phyloP scores from a whole-genome alignment of 2,888 invertebrate genomes.

The Cephalotes varians region DNA sequence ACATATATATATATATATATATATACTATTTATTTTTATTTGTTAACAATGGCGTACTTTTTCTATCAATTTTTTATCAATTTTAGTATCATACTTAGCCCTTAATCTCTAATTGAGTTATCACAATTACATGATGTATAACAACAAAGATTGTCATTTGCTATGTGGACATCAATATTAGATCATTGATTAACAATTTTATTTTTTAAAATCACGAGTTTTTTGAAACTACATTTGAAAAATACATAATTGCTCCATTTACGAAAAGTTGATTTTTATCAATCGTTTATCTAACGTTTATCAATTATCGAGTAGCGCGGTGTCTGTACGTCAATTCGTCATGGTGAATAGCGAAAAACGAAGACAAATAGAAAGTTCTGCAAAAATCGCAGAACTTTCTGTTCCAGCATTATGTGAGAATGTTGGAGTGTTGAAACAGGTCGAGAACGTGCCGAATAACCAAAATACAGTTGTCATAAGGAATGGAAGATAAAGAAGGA shows the following conservation, averaged over 20 bases:
- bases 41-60: background rate
- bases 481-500: background rate
- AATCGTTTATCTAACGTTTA: background rate
- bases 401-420: background rate
- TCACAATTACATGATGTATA: background rate
- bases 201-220: background rate
- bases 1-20: background rate
- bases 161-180: background rate
- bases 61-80: too few relatives aligned
- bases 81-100: background rate
- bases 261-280: background rate
- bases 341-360: background rate
- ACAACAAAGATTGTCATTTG: background rate
- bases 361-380: slow-evolving; percentile 51
- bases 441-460: slow-evolving; percentile 66
- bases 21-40: too few relatives aligned
- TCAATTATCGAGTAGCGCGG: slow-evolving; percentile 26
- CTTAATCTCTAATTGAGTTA: background rate
- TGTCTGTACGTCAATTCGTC: background rate
- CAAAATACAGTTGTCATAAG: slow-evolving; percentile 44
- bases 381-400: background rate
- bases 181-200: background rate
- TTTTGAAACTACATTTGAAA: background rate
- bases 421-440: slow-evolving; percentile 45
- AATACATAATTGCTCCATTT: background rate